Percentiles rank a stretch among this genome's conserved stretches.
Conservation (phyloP, 2,113 vertebrate genomes). For the Salvator merianae region DNA sequence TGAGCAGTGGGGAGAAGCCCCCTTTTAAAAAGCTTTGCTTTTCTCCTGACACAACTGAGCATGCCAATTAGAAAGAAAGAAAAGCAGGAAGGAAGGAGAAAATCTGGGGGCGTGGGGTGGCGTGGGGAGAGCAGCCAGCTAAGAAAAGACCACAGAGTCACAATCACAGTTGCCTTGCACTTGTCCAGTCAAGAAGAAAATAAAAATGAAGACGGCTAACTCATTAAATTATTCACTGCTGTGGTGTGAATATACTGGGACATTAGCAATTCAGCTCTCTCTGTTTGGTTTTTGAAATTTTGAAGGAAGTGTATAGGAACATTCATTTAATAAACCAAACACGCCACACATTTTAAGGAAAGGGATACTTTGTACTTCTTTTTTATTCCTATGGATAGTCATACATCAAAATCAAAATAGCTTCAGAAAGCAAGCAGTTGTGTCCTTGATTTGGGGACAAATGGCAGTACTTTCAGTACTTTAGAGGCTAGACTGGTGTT, state of each 20-base stretch:
- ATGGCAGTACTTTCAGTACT: no score
- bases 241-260: not conserved
- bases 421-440: not conserved
- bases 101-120: not conserved
- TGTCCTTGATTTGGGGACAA: not conserved
- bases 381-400: not conserved
- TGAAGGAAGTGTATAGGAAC: not conserved
- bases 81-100: slow-evolving; percentile 18
- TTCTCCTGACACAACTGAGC: slow-evolving; percentile 42
- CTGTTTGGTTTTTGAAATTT: not conserved
- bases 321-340: not conserved
- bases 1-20: slow-evolving; percentile 41
- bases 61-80: slow-evolving; percentile 41
- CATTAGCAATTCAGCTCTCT: not conserved
- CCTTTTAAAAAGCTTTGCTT: slow-evolving; percentile 31
- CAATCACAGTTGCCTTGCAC: not conserved
- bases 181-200: not conserved
- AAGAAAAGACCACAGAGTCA: not conserved
- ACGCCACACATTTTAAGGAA: not conserved
- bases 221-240: not conserved
- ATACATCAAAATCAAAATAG: not conserved
- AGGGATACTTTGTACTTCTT: not conserved
- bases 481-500: no score
- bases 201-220: not conserved
- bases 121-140: not conserved